Evolutionary conservation across 2,797 vertebrate species (phyloP), one percentile per base, ranked within the genome.

Genomic region (Danio kyathit): DNA sequence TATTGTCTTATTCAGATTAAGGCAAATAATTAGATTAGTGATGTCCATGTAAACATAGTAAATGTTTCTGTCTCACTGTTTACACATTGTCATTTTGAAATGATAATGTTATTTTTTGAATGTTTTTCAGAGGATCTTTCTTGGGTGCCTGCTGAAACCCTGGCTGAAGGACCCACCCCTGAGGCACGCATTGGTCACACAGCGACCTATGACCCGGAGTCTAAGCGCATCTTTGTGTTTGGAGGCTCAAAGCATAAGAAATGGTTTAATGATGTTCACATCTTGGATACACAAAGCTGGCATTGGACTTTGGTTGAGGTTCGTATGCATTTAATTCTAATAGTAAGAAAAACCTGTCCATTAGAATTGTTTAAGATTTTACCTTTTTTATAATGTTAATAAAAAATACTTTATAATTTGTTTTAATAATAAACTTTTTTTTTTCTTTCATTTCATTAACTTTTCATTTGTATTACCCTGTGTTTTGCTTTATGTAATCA

Each of bases 261-360:
- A 85, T 94, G 93, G 93, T 95, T 94, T 83, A 94, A 94, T 2
- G 93, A 95, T 5, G 90, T 95, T 44, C 94, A 94, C 88, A 93
- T 96, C 81, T 90, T 96, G 46, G 95, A 96, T 87, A 95, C 94
- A 0, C 90, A 90, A 85, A 93, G 92, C 88, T 94, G 94, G 94
- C 92, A 88, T 81, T 95, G 94, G 95, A 94, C 88, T 70, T 93
- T 91, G 88, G 93, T 95, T 76, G 93, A 94, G 93, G 94, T 93
- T 51, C 63, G 89, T 57, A n/a, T 17, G 57, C n/a, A 44, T 40
- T 21, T 54, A 40, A 70, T 69, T 46, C 16, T 13, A 56, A 63
- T 4, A 7, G 49, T 8, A 48, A 48, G 56, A 17, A 61, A 29
- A 21, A 65, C n/a, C 29, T 3, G 29, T 29, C 29, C 1, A n/a